These are phyloP conservation scores for Tolypeutes matacus DNA, from an alignment of 2,797 vertebrate species.

Conservation along the genomic window DNA sequence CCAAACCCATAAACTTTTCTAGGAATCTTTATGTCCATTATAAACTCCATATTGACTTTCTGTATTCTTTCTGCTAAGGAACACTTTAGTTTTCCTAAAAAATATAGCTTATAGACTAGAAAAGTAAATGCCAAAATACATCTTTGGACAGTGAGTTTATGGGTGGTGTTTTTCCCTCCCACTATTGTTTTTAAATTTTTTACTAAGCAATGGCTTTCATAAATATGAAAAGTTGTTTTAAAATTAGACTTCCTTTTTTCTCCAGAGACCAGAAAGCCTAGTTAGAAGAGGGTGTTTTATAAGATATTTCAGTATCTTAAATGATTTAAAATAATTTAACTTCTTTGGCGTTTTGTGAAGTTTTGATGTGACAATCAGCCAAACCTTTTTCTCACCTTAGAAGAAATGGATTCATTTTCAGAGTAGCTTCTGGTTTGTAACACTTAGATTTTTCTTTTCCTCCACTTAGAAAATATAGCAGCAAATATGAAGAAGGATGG, in stretches of 20 bases:
- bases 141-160: neutral
- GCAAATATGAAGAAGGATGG: neutral
- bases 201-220: slow-evolving; percentile 2
- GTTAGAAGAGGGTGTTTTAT: neutral
- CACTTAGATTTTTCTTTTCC: slow-evolving; percentile 45
- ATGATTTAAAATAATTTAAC: slow-evolving; percentile 46
- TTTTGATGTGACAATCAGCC: neutral
- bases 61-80: neutral
- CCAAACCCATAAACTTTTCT: slow-evolving; percentile 1
- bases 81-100: slow-evolving; percentile 25
- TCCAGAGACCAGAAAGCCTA: neutral
- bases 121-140: slow-evolving; percentile 38
- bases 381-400: neutral
- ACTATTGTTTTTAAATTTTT: slow-evolving; percentile 5
- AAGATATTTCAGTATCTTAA: neutral
- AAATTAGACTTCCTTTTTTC: neutral
- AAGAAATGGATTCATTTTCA: slow-evolving; percentile 15
- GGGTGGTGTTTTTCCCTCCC: neutral
- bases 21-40: slow-evolving; percentile 38
- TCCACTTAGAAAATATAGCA: neutral
- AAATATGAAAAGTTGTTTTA: slow-evolving; percentile 42
- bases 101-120: neutral
- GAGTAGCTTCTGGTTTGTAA: slow-evolving; percentile 35
- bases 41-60: slow-evolving; percentile 29
- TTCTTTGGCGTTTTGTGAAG: slow-evolving; percentile 17